These are phyloP conservation scores for Tipula helvola DNA, from an alignment of 2,888 invertebrate species.

Conservation along the genomic window DNA sequence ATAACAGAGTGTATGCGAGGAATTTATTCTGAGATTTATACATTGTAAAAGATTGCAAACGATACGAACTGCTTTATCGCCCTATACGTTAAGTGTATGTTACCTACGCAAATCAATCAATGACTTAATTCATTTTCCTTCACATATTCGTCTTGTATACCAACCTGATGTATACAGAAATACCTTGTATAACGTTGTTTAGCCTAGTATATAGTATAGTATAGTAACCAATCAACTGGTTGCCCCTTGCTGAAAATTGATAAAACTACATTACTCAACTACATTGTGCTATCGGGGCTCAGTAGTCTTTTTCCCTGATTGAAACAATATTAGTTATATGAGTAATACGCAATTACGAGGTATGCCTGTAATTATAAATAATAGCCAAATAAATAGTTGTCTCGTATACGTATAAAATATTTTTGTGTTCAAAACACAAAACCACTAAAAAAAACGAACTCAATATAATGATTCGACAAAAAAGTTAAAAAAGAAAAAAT, in stretches of 20 bases:
- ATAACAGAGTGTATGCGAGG: not conserved
- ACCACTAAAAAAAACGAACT: not conserved
- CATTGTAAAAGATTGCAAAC: not conserved
- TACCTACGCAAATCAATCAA: constrained; percentile 4
- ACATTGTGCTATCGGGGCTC: too few species aligned
- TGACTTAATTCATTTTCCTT: not conserved
- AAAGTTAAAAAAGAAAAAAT: not conserved
- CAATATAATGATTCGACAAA: constrained; percentile 4
- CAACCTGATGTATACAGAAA: not conserved
- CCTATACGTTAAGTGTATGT: not conserved
- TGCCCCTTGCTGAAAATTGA: too few species aligned
- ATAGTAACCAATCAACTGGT: too few species aligned
- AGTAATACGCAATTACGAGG: not conserved
- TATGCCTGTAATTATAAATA: not conserved
- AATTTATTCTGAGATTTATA: not conserved
- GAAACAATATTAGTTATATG: too few species aligned
- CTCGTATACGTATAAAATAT: not conserved
- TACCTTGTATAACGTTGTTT: not conserved
- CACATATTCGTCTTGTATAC: not conserved
- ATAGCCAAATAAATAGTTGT: not conserved
- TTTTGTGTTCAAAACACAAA: not conserved
- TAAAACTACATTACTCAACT: too few species aligned
- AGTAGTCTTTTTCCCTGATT: too few species aligned
- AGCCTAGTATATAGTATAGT: too few species aligned
- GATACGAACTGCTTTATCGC: not conserved